Conservation (phyloP, 2,888 invertebrate species). For the Ectemnius continuus region DNA sequence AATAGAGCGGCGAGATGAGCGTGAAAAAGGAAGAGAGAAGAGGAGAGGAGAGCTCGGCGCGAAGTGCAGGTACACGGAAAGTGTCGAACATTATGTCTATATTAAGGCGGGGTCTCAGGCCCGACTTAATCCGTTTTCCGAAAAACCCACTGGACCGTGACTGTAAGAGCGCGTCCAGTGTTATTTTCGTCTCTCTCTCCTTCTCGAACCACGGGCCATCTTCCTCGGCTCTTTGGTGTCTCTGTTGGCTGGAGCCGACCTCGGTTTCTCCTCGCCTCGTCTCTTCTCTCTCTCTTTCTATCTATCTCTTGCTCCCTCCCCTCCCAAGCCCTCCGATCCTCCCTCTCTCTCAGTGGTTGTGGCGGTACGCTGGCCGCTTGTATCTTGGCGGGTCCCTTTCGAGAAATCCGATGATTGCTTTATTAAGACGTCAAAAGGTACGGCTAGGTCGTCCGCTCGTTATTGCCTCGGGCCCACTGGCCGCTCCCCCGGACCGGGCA, state of each 20-base stretch:
- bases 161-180: constrained; percentile 1
- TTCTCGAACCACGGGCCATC: background rate
- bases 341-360: constrained; percentile 46
- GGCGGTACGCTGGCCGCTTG: constrained; percentile 30
- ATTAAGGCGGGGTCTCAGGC: background rate
- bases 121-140: constrained; percentile 5
- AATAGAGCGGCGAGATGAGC: background rate
- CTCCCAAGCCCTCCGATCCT: constrained; percentile 41
- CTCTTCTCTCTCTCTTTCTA: constrained; percentile 19
- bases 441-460: constrained; percentile 29
- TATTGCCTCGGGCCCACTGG: constrained; percentile 22
- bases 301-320: constrained; percentile 31
- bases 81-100: constrained; percentile 6
- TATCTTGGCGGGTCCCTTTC: constrained; percentile 26
- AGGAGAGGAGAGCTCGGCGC: background rate
- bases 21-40: background rate
- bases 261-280: constrained; percentile 12
- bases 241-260: constrained; percentile 3
- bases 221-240: background rate
- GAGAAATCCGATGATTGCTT: constrained; percentile 53
- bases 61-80: constrained; percentile 10
- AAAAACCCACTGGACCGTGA: constrained; percentile 6
- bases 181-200: background rate
- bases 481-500: constrained; percentile 11
- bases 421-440: constrained; percentile 55